phyloP scores from a whole-genome alignment of 2,113 vertebrate species.

The Eublepharis macularius region DNA sequence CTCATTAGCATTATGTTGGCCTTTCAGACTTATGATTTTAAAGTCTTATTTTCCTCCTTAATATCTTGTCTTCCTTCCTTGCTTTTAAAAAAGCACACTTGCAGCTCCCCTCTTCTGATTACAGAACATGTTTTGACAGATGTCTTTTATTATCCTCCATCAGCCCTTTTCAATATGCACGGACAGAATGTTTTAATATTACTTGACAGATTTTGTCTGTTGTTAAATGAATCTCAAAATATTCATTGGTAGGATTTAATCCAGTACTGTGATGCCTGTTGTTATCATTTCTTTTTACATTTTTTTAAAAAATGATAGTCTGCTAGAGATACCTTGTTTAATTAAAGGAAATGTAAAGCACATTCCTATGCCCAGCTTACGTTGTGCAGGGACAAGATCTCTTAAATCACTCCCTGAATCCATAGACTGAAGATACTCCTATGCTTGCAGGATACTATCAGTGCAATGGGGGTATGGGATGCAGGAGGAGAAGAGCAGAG shows the following conservation, averaged over 20 bases:
- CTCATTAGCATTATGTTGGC: background rate
- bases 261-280: no score
- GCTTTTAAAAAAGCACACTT: conserved; percentile 4
- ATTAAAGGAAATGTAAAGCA: conserved; percentile 24
- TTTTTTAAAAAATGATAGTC: conserved; percentile 45
- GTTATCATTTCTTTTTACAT: background rate
- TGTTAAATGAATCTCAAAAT: conserved; percentile 50
- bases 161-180: background rate
- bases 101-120: background rate
- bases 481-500: no score
- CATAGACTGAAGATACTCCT: no score
- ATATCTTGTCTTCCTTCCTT: background rate
- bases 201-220: conserved; percentile 34
- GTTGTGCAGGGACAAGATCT: background rate
- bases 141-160: conserved; percentile 1
- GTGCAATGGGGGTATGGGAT: no score
- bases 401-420: no score
- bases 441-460: no score
- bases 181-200: conserved; percentile 14
- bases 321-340: conserved; percentile 16
- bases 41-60: conserved; percentile 22
- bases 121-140: conserved; percentile 34
- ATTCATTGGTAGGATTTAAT: conserved; percentile 21
- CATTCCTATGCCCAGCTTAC: background rate
- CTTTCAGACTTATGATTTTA: background rate